These are phyloP conservation scores for Odontesthes bonariensis DNA, from an alignment of 2,113 vertebrate species.

Conservation along the genomic window DNA sequence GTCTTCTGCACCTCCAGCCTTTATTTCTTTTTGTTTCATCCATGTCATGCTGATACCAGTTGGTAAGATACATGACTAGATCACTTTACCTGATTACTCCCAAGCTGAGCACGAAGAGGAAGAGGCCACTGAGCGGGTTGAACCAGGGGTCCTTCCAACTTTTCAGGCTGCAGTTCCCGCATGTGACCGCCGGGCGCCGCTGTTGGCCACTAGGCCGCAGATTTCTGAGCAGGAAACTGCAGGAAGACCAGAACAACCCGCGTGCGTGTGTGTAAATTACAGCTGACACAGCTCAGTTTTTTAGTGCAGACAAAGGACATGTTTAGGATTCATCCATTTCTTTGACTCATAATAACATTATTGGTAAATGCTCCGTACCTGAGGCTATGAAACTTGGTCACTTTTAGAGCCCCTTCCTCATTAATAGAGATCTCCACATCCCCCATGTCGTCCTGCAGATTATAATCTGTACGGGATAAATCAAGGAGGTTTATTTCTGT, in stretches of 20 bases:
- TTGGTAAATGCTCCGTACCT: background rate
- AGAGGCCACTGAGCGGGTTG: background rate
- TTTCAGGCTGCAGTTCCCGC: background rate
- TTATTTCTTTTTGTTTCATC: no score
- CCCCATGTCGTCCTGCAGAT: background rate
- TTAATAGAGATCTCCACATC: rapidly evolving
- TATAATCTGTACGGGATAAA: rapidly evolving
- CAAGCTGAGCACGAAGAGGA: background rate
- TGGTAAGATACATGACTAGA: no score
- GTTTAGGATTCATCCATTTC: no score
- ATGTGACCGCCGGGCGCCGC: conserved; percentile 34
- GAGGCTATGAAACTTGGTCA: background rate
- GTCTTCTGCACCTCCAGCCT: no score
- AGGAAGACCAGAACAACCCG: rapidly evolving
- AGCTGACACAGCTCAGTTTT: no score
- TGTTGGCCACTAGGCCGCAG: background rate
- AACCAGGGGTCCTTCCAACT: background rate
- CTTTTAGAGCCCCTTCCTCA: background rate
- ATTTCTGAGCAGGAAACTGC: background rate
- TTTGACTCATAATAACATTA: no score
- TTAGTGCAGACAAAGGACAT: no score
- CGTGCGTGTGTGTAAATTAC: no score
- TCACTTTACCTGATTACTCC: background rate
- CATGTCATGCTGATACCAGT: no score
- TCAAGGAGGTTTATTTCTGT: background rate